A percentile compares a stretch with the other conserved stretches of the same genome.
These are phyloP conservation scores for Chiroxiphia lanceolata DNA, from an alignment of 2,797 vertebrate species.

Conservation along the genomic window DNA sequence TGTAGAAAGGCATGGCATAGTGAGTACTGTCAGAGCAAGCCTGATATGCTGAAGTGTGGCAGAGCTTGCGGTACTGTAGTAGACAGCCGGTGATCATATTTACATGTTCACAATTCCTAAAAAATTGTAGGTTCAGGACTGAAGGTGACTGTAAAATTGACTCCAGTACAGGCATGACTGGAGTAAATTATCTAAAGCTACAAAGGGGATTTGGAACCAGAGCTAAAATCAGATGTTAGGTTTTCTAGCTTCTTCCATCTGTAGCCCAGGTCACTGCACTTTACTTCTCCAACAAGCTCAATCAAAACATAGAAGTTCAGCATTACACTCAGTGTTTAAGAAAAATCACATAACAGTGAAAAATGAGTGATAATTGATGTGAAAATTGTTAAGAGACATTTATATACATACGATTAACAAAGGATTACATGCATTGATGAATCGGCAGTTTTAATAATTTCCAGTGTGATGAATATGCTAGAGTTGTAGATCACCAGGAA, in stretches of 20 bases:
- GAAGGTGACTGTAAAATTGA: not conserved
- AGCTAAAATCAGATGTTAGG: not conserved
- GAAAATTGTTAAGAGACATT: conserved; percentile 46
- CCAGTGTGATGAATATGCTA: conserved; percentile 63
- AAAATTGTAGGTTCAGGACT: not conserved
- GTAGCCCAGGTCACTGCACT: not conserved
- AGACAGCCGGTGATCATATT: not conserved
- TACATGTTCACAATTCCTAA: not conserved
- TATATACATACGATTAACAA: conserved; percentile 50
- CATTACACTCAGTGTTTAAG: not conserved
- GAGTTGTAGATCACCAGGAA: conserved; percentile 65
- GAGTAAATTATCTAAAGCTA: not conserved
- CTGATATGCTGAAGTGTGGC: not conserved
- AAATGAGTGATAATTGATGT: conserved; percentile 9
- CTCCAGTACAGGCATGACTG: not conserved
- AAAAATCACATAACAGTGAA: conserved; percentile 35
- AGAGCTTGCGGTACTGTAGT: not conserved
- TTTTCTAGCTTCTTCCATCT: not conserved
- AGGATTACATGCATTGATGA: conserved; percentile 53
- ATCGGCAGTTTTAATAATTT: conserved; percentile 61
- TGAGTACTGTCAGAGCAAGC: not conserved
- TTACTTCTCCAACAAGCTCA: not conserved
- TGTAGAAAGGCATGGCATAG: not conserved
- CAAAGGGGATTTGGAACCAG: not conserved
- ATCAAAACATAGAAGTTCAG: not conserved